Evolutionary conservation across 2,113 vertebrate species (phyloP).

Genomic region (Machaerirhynchus nigripectus): DNA sequence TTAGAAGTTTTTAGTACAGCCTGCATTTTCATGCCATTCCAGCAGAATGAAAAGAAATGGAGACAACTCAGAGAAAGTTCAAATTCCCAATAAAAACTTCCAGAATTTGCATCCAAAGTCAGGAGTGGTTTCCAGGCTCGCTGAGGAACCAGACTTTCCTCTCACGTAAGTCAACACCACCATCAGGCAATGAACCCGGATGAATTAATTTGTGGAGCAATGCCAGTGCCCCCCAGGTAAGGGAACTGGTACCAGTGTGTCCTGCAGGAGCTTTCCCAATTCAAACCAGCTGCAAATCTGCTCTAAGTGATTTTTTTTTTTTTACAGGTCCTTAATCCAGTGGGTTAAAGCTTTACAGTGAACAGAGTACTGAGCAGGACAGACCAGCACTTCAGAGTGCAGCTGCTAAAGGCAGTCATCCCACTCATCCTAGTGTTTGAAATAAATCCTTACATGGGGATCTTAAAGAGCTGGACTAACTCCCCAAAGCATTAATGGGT

Average conservation of each 20-base stretch:
- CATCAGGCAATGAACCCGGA: background rate
- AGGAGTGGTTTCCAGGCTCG: background rate
- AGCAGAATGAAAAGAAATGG: background rate
- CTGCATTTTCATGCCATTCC: background rate
- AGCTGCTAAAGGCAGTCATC: conserved; percentile 16
- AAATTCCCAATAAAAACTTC: background rate
- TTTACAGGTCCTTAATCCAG: background rate
- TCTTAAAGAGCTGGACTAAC: conserved; percentile 43
- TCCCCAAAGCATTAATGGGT: conserved; percentile 66
- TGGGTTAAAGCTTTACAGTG: conserved; percentile 1
- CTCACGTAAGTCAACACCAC: accelerated
- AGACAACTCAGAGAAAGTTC: background rate
- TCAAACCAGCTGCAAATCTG: background rate
- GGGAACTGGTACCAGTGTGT: background rate
- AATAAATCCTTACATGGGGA: conserved; percentile 66
- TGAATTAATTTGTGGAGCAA: background rate
- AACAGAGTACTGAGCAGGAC: conserved; percentile 3
- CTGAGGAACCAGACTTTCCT: background rate
- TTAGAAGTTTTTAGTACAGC: background rate
- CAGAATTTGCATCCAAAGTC: background rate
- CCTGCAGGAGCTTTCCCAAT: background rate
- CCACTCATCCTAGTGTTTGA: conserved; percentile 42
- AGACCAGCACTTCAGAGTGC: background rate
- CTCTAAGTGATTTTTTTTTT: background rate
- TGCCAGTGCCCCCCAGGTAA: background rate